A percentile compares a stretch with the other conserved stretches of the same genome.
Conservation (phyloP, 2,888 invertebrate genomes). For the Ormyrus pomaceus region DNA sequence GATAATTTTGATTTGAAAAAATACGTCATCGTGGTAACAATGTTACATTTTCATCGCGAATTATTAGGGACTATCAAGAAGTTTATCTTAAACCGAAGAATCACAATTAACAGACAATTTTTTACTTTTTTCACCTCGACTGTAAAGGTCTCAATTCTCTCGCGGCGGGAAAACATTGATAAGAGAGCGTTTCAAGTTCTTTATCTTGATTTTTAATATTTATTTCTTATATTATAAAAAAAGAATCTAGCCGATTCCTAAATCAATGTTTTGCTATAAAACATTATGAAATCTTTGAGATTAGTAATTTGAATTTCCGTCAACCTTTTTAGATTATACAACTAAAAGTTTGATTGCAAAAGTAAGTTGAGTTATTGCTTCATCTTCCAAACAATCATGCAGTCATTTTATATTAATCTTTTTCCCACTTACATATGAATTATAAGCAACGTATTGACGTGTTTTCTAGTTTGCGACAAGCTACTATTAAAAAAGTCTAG, state of each 20-base stretch:
- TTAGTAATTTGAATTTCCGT: background rate
- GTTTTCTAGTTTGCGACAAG: constrained; percentile 11
- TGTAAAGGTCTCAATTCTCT: constrained; percentile 26
- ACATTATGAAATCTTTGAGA: constrained; percentile 8
- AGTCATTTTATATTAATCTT: constrained; percentile 22
- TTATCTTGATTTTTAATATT: background rate
- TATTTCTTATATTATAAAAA: constrained; percentile 12
- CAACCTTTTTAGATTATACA: constrained; percentile 1
- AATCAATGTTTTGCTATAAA: constrained; percentile 22
- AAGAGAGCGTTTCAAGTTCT: constrained; percentile 12
- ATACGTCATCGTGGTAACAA: constrained; percentile 22
- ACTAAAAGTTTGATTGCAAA: constrained; percentile 24
- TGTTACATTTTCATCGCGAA: constrained; percentile 12
- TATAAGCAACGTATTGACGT: constrained; percentile 26
- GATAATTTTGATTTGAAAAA: constrained; percentile 9
- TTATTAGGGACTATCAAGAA: constrained; percentile 13
- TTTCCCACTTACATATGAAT: constrained; percentile 8
- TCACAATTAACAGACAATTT: constrained; percentile 32
- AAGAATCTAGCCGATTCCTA: constrained; percentile 21
- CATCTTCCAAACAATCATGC: constrained; percentile 3
- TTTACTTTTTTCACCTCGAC: constrained; percentile 19
- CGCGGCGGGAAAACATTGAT: background rate
- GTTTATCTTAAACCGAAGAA: constrained; percentile 38
- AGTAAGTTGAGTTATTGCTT: constrained; percentile 16
- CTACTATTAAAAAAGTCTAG: constrained; percentile 19